Percentiles rank a stretch among this genome's conserved stretches.
These are phyloP conservation scores for Aphidoletes aphidimyza DNA, from an alignment of 2,888 invertebrate genomes.

Conservation along the genomic window DNA sequence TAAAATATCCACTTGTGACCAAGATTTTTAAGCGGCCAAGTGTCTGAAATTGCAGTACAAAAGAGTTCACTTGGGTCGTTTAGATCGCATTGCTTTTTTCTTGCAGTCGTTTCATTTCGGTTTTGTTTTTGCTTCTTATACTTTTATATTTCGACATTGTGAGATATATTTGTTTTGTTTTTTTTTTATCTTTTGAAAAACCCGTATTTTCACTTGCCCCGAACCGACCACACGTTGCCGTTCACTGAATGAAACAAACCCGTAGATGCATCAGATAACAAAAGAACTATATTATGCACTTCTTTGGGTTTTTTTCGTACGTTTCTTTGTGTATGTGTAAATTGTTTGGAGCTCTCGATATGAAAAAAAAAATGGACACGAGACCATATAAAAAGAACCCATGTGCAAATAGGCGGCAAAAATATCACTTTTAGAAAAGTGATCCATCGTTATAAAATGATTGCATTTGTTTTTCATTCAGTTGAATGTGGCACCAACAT, in stretches of 20 bases:
- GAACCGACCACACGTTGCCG: neutral
- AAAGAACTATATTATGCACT: neutral
- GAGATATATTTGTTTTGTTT: too few relatives aligned
- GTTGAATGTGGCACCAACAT: neutral
- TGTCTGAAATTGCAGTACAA: neutral
- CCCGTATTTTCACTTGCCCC: neutral
- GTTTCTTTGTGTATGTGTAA: neutral
- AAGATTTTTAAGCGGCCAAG: neutral
- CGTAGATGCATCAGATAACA: conserved; percentile 36
- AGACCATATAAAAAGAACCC: neutral
- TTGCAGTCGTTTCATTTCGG: neutral
- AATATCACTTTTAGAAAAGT: conserved; percentile 5
- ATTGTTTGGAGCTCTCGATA: neutral
- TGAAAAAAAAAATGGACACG: neutral
- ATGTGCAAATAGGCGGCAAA: neutral
- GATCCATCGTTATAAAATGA: conserved; percentile 20
- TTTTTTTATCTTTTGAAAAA: conserved; percentile 11
- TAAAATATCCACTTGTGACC: conserved; percentile 37
- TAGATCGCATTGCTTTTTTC: neutral
- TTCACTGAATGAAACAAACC: neutral
- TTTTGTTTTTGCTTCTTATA: too few relatives aligned
- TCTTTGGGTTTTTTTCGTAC: neutral
- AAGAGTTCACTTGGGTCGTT: neutral
- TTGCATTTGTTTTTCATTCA: conserved; percentile 29
- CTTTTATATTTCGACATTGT: too few relatives aligned